Base-by-base conservation (phyloP, 2,888 invertebrate genomes). In the Aspidiotus rigidus region DNA sequence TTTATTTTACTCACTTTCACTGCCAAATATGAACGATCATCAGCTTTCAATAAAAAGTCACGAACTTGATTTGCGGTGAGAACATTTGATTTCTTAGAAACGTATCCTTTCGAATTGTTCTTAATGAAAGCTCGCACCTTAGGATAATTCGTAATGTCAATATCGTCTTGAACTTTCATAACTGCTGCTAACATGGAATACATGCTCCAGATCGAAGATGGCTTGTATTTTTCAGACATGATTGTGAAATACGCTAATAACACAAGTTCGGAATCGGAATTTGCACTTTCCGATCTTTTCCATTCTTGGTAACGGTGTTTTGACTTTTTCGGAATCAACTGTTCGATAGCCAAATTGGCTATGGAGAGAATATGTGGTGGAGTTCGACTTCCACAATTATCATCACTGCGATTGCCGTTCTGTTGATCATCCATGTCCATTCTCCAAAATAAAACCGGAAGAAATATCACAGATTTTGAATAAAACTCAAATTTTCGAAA, bases 241-340 rank as follows among this genome's bases (percentile, higher is more conserved):
- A 10, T 11, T 11, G 49, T 10, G 11, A 44, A 44, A 44, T 44
- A 44, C 11, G 49, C 49, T 11, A 44, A 15, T 13, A 56, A n/a
- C 56, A 56, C 8, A 56, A 13, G 9, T 56, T 56, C 56, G 7
- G 15, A 56, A 8, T 13, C 9, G 7, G 56, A 56, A 10, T 13
- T 15, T 56, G 56, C 15, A 10, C 15, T 8, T 15, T 56, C 15
- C 56, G 15, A 13, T 8, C 16, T 10, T 15, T n/a, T 56, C 56
- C 56, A 56, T 56, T 56, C 56, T 56, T 56, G 9, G 16, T 56
- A 56, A 8, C 56, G 9, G 7, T 56, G 10, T 56, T 56, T 56
- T 8, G 56, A 56, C 9, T 8, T 56, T 56, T 56, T 15, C 15
- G 56, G 56, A 13, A 56, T 10, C 7, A 56, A n/a, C 16, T 8